phyloP scores from a whole-genome alignment of 2,797 vertebrate species.

The Spinus pinus region DNA sequence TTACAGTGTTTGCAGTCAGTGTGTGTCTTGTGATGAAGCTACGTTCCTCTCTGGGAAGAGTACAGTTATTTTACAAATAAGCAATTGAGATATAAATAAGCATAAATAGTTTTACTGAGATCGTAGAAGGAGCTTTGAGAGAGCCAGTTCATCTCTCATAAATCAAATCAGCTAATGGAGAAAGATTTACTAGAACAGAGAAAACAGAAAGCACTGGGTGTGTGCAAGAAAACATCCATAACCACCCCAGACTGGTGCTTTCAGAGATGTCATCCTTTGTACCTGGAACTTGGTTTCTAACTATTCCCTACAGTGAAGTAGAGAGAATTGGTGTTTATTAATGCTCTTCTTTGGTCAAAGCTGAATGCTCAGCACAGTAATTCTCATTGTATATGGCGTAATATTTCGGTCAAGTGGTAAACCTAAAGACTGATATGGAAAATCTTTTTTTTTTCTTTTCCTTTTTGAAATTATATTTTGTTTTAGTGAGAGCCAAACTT shows the following conservation, averaged over 20 bases:
- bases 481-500: neutral
- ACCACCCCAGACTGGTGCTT: neutral
- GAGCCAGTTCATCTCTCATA: neutral
- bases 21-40: neutral
- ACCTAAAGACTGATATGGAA: neutral
- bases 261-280: neutral
- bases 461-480: neutral
- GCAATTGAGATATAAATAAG: neutral
- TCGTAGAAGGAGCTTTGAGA: neutral
- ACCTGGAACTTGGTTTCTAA: neutral
- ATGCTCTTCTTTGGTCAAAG: neutral
- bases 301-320: neutral
- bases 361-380: neutral
- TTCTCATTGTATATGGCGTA: neutral
- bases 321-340: neutral
- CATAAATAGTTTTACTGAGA: neutral
- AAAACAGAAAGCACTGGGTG: neutral
- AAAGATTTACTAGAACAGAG: neutral
- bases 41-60: neutral
- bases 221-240: neutral
- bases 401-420: neutral
- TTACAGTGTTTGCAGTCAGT: neutral
- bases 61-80: conserved; percentile 12
- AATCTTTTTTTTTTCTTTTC: neutral
- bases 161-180: neutral